A percentile compares a stretch with the other conserved stretches of the same genome.
phyloP scores from a whole-genome alignment of 2,113 vertebrate species.

The Catagonus wagneri region DNA sequence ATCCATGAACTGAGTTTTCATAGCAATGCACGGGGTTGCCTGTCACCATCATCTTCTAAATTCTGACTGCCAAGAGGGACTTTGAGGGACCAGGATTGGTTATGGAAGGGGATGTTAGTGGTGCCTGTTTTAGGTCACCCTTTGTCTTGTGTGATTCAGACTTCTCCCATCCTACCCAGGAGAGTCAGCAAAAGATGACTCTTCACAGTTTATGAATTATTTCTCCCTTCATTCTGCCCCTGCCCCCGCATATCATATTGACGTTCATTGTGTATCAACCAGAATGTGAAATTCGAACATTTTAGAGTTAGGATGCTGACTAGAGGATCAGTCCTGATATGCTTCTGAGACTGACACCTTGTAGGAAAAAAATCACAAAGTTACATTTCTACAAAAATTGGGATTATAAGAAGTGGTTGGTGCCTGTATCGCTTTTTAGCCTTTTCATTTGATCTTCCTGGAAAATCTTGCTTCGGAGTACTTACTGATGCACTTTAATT shows the following conservation, averaged over 20 bases:
- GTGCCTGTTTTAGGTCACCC: neutral
- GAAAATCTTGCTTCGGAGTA: constrained; percentile 54
- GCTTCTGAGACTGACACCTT: neutral
- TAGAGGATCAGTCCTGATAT: constrained; percentile 8
- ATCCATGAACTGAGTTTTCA: neutral
- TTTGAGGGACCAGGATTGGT: neutral
- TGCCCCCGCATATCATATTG: neutral
- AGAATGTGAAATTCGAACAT: neutral
- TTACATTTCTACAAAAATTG: constrained; percentile 60
- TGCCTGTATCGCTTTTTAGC: constrained; percentile 65
- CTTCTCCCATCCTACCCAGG: neutral
- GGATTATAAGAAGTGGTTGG: constrained; percentile 43
- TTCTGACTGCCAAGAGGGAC: neutral
- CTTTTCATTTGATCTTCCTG: constrained; percentile 68
- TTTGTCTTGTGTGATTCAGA: constrained; percentile 11
- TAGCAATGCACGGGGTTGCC: neutral
- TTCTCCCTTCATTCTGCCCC: neutral
- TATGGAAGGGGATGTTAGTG: neutral
- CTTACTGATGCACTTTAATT: constrained; percentile 61
- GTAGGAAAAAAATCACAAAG: constrained; percentile 36
- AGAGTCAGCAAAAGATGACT: neutral
- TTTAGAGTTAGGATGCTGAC: constrained; percentile 22
- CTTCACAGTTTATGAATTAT: neutral
- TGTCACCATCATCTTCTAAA: neutral
- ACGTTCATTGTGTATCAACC: neutral